Base-by-base conservation (phyloP, 2,797 vertebrate species). In the Morelia viridis region DNA sequence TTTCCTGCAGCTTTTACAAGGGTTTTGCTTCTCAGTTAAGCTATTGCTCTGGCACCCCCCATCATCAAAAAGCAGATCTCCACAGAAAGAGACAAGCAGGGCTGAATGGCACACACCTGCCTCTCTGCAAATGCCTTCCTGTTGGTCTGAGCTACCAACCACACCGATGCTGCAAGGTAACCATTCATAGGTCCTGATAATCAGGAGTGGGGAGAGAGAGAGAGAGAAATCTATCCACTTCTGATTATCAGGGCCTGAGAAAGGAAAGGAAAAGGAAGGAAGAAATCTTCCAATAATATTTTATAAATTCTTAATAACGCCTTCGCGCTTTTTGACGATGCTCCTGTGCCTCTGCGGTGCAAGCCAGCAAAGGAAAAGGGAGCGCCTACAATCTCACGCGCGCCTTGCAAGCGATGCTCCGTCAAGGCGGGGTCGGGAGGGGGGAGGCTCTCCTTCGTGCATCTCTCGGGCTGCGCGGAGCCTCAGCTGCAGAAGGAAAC, bases 121-220 rank as follows among this genome's bases (percentile, higher is more conserved):
- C 7, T 7, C 50, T 53, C 50, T 53, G 50, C 50, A 53, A 53
- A n/a, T 3, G 19, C 24, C 1, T 46, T 80, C 56, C 22, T 13
- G 68, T 17, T 1, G 7, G 28, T 1, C 35, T 56, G 26, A 10
- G 4, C n/a, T n/a, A 35, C 0, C 6, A 0, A 9, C 28, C 3
- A 46, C 15, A 8, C 3, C 50, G 13, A 1, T 13, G 5, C 24
- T 4, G 31, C 65, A 19, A 19, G 22, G 26, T 35, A 9, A 22
- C 19, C 17, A 56, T 56, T 26, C 46, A 11, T n/a, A 4, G 17
- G 8, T 7, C 35, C 9, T 11, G 10, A 56, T 58, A 58, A 86
- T 41, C 2, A 46, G 5, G 11, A 17, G 35, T 3, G 46, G 41
- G 26, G 19, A 22, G 61, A 26, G 61, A 53, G 50, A 53, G 50